Base-by-base conservation (phyloP, 2,888 invertebrate genomes). In the Tiliacea aurago region DNA sequence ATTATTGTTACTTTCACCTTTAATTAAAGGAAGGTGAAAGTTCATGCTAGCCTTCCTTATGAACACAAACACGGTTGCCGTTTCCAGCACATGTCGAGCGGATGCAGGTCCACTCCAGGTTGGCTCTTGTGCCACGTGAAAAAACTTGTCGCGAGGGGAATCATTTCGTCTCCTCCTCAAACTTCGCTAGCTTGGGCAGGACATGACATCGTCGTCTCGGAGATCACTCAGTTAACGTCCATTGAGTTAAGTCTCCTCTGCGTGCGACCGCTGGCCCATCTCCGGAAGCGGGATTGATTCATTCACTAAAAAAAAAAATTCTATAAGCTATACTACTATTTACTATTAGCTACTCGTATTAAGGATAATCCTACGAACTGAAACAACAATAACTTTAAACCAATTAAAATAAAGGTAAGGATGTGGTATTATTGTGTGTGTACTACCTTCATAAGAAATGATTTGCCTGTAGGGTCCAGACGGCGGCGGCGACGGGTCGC, bases 401-500 rank as follows among this genome's bases (percentile, higher is more conserved):
- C 41, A 4, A 59, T n/a, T 61, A 10, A 23, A 41, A 18, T 23
- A 23, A 23, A 61, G 23, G 23, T 28, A 45, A 63, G 9, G 7
- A 6, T 62, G 18, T 23, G 18, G 1, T 62, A 62, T 43, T 62
- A 11, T 62, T 11, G 23, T 11, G 23, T 45, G 18, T 11, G 23
- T 18, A n/a, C 49, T 33, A 13, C 10, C 0, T 61, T 43, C 6
- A 6, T 61, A 43, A 7, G 18, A 62, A 63, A 18, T 59, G 3
- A n/a, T 23, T 11, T 43, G 10, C 23, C 20, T 61, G 28, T 20
- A 96, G 96, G 96, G 94, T 93, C 13, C 96, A 96, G 84, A 94
- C 89, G 6, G 94, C 96, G 4, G 94, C 96, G 1, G 95, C 94
- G 1, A 97, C 96, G 0, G 96, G 96, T 0, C 93, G 96, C 47